These are phyloP conservation scores for Falco punctatus DNA, from an alignment of 2,113 vertebrate species.

Conservation along the genomic window DNA sequence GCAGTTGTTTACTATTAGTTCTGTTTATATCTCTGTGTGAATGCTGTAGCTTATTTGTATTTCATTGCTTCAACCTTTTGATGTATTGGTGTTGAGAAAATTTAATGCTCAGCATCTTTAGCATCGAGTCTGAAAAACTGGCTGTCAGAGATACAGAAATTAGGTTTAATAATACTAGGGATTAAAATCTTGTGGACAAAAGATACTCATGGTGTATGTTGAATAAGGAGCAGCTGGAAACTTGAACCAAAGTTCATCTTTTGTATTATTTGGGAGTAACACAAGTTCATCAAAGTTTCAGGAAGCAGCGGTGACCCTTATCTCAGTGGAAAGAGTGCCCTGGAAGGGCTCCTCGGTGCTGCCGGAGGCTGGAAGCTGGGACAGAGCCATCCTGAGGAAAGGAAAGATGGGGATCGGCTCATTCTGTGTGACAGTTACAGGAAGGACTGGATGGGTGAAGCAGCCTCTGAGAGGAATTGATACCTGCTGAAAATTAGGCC, in stretches of 20 bases:
- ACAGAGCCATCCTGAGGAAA: background rate
- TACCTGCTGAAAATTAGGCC: background rate
- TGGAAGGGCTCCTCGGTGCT: background rate
- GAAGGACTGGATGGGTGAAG: background rate
- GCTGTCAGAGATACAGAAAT: background rate
- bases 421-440: background rate
- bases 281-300: background rate
- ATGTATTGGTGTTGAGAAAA: background rate
- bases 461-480: background rate
- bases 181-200: background rate
- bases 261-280: background rate
- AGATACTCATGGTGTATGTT: background rate
- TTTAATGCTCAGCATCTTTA: background rate
- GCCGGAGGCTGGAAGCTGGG: background rate
- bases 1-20: background rate
- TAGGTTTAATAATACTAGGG: background rate
- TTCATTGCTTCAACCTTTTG: background rate
- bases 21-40: background rate
- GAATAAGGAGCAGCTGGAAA: conserved; percentile 8
- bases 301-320: background rate
- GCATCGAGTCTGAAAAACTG: background rate
- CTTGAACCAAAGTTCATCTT: background rate
- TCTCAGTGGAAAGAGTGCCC: background rate
- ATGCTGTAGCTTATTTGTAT: background rate
- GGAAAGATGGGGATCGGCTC: background rate